Conservation (phyloP, 2,113 vertebrate species). For the Meles meles region DNA sequence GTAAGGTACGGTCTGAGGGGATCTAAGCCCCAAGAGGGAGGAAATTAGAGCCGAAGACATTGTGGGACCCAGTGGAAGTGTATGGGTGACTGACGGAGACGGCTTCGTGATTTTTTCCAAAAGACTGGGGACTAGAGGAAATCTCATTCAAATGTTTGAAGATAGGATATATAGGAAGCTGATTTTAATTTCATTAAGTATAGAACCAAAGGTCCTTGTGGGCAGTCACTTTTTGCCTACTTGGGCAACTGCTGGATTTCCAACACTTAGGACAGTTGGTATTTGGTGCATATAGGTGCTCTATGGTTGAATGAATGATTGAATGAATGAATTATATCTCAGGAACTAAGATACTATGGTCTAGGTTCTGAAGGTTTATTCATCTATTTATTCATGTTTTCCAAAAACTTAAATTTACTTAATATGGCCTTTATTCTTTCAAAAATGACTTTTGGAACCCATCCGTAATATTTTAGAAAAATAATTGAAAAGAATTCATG, state of each 20-base stretch:
- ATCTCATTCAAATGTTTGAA: neutral
- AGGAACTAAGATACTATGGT: neutral
- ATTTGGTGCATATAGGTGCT: neutral
- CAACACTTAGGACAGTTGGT: neutral
- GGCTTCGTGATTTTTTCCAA: neutral
- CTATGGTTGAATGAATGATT: neutral
- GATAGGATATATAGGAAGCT: neutral
- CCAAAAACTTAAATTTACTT: neutral
- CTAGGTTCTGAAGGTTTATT: neutral
- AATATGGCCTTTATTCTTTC: neutral
- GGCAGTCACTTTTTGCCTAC: neutral
- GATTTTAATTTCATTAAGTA: neutral
- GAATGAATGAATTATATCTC: neutral
- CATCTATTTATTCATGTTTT: neutral
- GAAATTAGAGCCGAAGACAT: neutral
- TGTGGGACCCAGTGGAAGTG: neutral
- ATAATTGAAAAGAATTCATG: neutral
- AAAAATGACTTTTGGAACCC: neutral
- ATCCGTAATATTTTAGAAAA: neutral
- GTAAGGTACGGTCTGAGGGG: neutral
- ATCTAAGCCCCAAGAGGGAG: neutral
- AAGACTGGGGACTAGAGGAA: neutral
- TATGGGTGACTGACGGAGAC: neutral
- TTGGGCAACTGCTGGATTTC: neutral
- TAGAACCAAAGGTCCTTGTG: neutral